Evolutionary conservation across 2,888 invertebrate genomes (phyloP).

Genomic region (Carcina quercana): DNA sequence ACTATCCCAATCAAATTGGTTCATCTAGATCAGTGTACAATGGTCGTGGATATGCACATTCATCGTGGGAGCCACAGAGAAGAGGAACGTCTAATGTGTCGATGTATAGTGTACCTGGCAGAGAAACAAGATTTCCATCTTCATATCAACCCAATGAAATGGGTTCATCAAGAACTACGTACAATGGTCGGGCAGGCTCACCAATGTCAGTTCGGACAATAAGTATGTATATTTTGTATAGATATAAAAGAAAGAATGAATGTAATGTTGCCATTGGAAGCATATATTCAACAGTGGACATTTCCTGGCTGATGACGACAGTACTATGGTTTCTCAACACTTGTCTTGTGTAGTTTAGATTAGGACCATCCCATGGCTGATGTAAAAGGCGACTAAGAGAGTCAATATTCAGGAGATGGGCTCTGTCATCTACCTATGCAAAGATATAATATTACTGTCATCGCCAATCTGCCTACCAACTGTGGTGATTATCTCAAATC

Average conservation of each 20-base stretch:
- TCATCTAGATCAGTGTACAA: constrained; percentile 36
- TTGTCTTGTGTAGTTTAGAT: background rate
- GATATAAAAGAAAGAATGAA: no score
- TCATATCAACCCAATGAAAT: constrained; percentile 26
- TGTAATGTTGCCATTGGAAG: no score
- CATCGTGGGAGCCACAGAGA: constrained; percentile 32
- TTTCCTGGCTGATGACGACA: no score
- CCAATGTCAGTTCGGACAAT: constrained; percentile 48
- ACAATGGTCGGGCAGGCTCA: constrained; percentile 36
- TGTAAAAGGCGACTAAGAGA: no score
- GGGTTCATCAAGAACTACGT: constrained; percentile 33
- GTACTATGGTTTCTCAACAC: no score
- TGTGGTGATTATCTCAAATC: no score
- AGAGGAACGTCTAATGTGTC: constrained; percentile 44
- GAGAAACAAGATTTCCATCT: constrained; percentile 27
- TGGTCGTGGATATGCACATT: no score
- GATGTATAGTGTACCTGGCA: constrained; percentile 31
- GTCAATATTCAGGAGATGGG: no score
- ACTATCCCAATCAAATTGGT: constrained; percentile 26
- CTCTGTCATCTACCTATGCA: no score
- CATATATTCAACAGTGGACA: no score
- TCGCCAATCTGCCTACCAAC: no score
- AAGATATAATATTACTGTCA: no score
- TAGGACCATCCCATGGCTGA: background rate
- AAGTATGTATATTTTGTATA: constrained; percentile 26